phyloP scores from a whole-genome alignment of 2,888 invertebrate species.

The Tuberolachnus salignus region DNA sequence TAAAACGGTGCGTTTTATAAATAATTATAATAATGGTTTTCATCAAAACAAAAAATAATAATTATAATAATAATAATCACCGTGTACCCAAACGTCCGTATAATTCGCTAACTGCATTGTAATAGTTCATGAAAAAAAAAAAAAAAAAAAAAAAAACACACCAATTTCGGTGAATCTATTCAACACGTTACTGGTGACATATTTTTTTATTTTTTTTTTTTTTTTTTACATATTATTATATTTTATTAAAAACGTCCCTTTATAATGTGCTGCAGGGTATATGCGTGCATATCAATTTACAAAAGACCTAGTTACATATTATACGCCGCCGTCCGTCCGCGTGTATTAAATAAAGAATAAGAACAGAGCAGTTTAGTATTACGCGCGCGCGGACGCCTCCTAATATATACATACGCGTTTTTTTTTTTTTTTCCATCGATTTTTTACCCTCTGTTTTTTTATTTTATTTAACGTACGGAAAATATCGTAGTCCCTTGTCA shows the following conservation, averaged over 20 bases:
- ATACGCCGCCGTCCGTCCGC: neutral
- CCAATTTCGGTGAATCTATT: conserved; percentile 14
- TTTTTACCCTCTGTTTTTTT: conserved; percentile 28
- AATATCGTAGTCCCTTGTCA: conserved; percentile 28
- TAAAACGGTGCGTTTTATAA: too few species aligned
- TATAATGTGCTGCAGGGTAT: neutral
- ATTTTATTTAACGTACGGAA: conserved; percentile 27
- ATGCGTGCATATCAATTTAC: conserved; percentile 39
- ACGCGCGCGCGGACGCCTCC: conserved; percentile 43
- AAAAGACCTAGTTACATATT: conserved; percentile 28
- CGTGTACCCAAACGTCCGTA: neutral
- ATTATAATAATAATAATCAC: neutral
- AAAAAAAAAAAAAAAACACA: neutral
- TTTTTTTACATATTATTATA: conserved; percentile 8
- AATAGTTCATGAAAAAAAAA: too few species aligned
- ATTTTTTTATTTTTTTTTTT: conserved; percentile 33
- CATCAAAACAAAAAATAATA: too few species aligned
- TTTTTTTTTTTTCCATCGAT: neutral
- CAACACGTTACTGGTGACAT: conserved; percentile 29
- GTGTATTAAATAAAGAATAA: conserved; percentile 22
- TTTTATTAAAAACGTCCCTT: conserved; percentile 6
- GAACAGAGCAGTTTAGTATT: conserved; percentile 43
- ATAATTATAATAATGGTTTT: too few species aligned
- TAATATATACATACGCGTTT: neutral
- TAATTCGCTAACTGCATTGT: too few species aligned